A percentile compares a stretch with the other conserved stretches of the same genome.
Evolutionary conservation across 2,113 vertebrate genomes (phyloP).

Genomic region (Microcebus lehilahytsara): DNA sequence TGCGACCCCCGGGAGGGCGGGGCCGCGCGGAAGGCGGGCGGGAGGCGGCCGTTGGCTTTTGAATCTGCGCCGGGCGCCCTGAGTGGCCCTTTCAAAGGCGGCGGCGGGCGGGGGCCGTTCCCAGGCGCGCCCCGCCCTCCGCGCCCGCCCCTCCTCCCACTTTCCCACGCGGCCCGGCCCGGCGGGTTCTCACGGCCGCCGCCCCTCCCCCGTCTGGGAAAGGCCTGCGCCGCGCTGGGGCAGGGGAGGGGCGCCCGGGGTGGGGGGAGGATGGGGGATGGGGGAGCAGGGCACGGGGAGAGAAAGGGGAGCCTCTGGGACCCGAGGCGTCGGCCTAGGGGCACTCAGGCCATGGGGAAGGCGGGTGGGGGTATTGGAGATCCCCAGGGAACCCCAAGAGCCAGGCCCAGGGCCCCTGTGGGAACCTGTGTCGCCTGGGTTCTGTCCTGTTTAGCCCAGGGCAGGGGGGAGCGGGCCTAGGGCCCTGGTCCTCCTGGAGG

Average conservation of each 20-base stretch:
- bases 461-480: background rate
- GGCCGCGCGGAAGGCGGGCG: slow-evolving; percentile 26
- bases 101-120: slow-evolving; percentile 68
- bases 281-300: background rate
- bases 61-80: slow-evolving; percentile 69
- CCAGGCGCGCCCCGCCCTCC: slow-evolving; percentile 70
- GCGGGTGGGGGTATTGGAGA: background rate
- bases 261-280: background rate
- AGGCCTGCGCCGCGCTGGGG: background rate
- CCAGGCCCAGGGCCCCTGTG: too few species aligned
- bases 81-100: slow-evolving; percentile 76
- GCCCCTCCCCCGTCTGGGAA: slow-evolving; percentile 79
- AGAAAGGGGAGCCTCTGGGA: background rate
- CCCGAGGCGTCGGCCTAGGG: too few species aligned
- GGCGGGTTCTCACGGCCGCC: slow-evolving; percentile 82
- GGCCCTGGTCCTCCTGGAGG: too few species aligned
- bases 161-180: slow-evolving; percentile 83
- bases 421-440: background rate
- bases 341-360: too few species aligned
- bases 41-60: slow-evolving; percentile 73
- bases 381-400: background rate
- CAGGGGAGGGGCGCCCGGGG: background rate
- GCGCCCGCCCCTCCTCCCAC: slow-evolving; percentile 79
- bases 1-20: background rate
- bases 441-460: background rate